Conservation (phyloP, 92 coral and sea anemone species). For the Zoanthus solanderi region DNA sequence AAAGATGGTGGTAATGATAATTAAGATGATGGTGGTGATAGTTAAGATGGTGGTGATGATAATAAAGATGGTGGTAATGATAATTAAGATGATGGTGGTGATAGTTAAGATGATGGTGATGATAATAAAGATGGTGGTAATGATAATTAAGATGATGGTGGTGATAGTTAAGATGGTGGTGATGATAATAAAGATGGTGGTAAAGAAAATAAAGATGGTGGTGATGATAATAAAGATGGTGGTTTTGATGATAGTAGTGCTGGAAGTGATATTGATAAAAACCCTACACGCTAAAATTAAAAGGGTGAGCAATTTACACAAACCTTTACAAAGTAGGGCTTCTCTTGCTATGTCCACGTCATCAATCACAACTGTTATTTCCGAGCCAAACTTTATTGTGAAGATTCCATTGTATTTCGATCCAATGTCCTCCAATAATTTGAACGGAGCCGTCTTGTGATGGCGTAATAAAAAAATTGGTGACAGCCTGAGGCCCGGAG, state of each 20-base stretch:
- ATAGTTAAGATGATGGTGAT: neutral
- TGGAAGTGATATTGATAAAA: too few relatives aligned
- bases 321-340: constrained; percentile 37
- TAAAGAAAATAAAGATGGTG: neutral
- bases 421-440: constrained; percentile 20
- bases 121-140: neutral
- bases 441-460: constrained; percentile 31
- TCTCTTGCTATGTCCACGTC: constrained; percentile 43
- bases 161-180: neutral
- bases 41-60: neutral
- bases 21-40: neutral
- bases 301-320: neutral
- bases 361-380: constrained; percentile 37
- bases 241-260: too few relatives aligned
- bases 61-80: neutral
- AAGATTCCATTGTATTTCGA: constrained; percentile 25
- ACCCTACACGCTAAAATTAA: too few relatives aligned
- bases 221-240: neutral
- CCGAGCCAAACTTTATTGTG: constrained; percentile 35
- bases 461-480: constrained; percentile 20
- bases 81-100: neutral
- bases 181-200: neutral
- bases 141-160: neutral
- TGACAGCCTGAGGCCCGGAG: constrained; percentile 38
- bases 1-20: neutral